These are phyloP conservation scores for Drosophila mauritiana DNA, from an alignment of 1,140 invertebrate species.

Conservation along the genomic window DNA sequence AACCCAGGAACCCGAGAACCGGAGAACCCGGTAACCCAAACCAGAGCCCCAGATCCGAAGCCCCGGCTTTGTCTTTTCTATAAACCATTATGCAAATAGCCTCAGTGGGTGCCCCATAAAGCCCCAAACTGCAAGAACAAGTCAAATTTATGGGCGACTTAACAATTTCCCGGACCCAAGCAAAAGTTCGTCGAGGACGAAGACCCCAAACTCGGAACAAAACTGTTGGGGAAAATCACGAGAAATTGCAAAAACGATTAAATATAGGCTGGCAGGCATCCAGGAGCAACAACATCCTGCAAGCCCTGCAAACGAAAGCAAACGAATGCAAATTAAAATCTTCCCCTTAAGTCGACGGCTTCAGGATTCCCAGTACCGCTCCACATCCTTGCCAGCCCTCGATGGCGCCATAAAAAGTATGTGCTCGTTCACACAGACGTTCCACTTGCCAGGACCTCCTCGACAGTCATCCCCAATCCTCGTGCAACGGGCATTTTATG, in stretches of 20 bases:
- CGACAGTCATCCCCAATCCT: slow-evolving; percentile 9
- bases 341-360: slow-evolving; percentile 67
- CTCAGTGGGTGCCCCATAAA: slow-evolving; percentile 53
- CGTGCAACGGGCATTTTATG: slow-evolving; percentile 66
- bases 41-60: slow-evolving; percentile 15
- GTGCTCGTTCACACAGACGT: slow-evolving; percentile 55
- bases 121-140: slow-evolving; percentile 54
- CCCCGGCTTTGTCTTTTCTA: slow-evolving; percentile 74
- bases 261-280: slow-evolving; percentile 68
- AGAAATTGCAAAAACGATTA: slow-evolving; percentile 79
- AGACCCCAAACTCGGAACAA: slow-evolving; percentile 2
- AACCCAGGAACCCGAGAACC: too few species aligned
- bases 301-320: slow-evolving; percentile 82
- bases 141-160: slow-evolving; percentile 84
- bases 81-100: slow-evolving; percentile 83
- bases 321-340: slow-evolving; percentile 84
- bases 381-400: slow-evolving; percentile 24
- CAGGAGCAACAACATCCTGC: slow-evolving; percentile 47
- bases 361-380: slow-evolving; percentile 6
- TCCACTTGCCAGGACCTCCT: slow-evolving; percentile 42
- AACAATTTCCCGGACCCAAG: slow-evolving; percentile 67
- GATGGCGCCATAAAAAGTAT: slow-evolving; percentile 72
- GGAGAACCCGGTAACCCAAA: not conserved
- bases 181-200: slow-evolving; percentile 11
- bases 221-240: slow-evolving; percentile 67